These are phyloP conservation scores for Xylocopa sonorina DNA, from an alignment of 1,140 invertebrate genomes.

Conservation along the genomic window DNA sequence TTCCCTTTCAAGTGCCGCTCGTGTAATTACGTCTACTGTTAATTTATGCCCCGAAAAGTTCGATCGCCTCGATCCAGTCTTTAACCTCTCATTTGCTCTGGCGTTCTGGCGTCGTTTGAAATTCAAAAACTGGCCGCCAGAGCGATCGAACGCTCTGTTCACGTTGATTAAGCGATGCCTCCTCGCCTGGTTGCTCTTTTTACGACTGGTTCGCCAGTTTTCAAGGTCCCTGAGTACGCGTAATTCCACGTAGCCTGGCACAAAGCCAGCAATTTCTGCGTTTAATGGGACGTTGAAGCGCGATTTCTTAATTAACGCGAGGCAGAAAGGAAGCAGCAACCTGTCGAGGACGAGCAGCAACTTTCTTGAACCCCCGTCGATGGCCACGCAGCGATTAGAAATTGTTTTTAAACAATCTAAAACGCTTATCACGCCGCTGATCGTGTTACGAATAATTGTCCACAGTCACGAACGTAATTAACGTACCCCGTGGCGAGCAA, in stretches of 20 bases:
- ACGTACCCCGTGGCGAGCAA: background rate
- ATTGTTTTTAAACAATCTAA: slow-evolving; percentile 10
- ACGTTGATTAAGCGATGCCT: slow-evolving; percentile 5
- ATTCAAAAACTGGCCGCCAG: background rate
- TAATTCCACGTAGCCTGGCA: slow-evolving; percentile 22
- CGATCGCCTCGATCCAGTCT: no score
- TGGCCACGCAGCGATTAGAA: slow-evolving; percentile 22
- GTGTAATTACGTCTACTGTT: slow-evolving; percentile 27
- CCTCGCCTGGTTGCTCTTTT: slow-evolving; percentile 21
- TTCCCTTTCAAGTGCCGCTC: slow-evolving; percentile 17
- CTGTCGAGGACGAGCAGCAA: no score
- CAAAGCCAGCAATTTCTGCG: slow-evolving; percentile 24
- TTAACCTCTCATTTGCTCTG: no score
- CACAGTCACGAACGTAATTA: slow-evolving; percentile 27
- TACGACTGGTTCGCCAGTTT: slow-evolving; percentile 23
- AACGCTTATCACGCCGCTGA: background rate
- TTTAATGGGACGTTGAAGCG: slow-evolving; percentile 39
- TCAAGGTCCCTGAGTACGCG: slow-evolving; percentile 11
- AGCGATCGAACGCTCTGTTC: background rate
- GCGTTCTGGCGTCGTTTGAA: no score
- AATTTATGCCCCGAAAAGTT: no score
- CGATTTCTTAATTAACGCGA: slow-evolving; percentile 43
- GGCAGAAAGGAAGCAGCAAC: no score
- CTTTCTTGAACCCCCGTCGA: background rate
- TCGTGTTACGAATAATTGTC: background rate